These are phyloP conservation scores for Nesidiocoris tenuis DNA, from an alignment of 2,888 invertebrate species.

Conservation along the genomic window DNA sequence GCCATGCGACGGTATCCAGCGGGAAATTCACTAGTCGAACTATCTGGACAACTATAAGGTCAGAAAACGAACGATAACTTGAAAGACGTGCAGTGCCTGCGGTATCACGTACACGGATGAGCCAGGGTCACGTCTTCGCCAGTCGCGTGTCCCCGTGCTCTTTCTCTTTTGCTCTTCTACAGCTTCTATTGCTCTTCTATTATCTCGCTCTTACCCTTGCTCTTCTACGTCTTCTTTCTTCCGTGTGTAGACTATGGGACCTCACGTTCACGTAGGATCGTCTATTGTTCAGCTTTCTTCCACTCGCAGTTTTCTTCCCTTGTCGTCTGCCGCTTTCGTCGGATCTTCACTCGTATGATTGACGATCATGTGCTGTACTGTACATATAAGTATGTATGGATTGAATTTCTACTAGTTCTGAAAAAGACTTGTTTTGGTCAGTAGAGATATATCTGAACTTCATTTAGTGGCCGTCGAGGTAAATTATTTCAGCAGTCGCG, in stretches of 20 bases:
- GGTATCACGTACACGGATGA: background rate
- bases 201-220: no score
- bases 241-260: background rate
- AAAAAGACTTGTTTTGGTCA: no score
- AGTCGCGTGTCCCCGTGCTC: background rate
- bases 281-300: background rate
- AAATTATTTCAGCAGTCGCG: no score
- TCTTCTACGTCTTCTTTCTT: no score
- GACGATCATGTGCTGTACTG: background rate
- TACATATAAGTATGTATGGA: no score
- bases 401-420: no score
- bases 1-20: no score
- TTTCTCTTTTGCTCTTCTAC: background rate
- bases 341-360: background rate
- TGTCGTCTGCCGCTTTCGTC: background rate
- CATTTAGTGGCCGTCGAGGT: no score
- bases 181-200: no score
- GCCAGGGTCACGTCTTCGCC: background rate
- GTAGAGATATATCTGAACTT: no score
- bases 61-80: background rate
- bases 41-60: background rate
- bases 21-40: background rate
- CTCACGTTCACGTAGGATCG: background rate
- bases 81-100: background rate
- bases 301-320: background rate